These are phyloP conservation scores for Elanoides forficatus DNA, from an alignment of 2,113 vertebrate species.

Conservation along the genomic window DNA sequence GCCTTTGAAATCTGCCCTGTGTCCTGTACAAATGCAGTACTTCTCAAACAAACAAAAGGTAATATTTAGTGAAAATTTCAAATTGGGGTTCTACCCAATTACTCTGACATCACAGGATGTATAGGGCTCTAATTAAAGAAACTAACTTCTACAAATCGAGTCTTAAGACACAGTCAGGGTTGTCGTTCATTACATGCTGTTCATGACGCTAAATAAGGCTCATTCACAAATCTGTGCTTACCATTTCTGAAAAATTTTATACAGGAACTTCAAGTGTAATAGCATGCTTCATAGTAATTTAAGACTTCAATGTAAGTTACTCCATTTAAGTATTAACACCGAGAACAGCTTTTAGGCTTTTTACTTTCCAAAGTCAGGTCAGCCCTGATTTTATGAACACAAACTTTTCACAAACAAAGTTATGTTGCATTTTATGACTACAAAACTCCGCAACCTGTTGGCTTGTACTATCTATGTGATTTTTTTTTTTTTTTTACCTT, in stretches of 20 bases:
- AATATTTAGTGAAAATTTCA: not conserved
- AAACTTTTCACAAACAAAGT: not conserved
- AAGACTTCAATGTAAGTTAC: constrained; percentile 4
- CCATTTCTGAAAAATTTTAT: constrained; percentile 33
- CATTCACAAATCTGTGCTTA: not conserved
- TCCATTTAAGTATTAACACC: constrained; percentile 5
- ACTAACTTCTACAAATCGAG: not conserved
- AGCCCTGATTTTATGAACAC: not conserved
- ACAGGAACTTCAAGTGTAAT: constrained; percentile 24
- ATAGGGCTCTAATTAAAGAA: not conserved
- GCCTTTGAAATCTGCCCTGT: not conserved
- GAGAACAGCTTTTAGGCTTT: not conserved
- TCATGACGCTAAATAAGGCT: constrained; percentile 21
- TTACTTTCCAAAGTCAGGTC: not conserved
- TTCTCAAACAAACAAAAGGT: not conserved
- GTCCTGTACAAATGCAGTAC: not conserved
- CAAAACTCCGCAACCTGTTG: not conserved
- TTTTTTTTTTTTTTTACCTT: no score
- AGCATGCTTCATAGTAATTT: constrained; percentile 25
- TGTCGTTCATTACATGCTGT: not conserved
- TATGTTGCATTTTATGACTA: not conserved
- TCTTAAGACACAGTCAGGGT: not conserved
- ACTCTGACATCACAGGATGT: not conserved
- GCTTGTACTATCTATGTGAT: not conserved
- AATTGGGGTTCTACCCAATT: not conserved